Percentiles rank a stretch among this genome's conserved stretches.
These are phyloP conservation scores for Epizoanthus scotinus DNA, from an alignment of 92 coral and sea anemone species.

Conservation along the genomic window DNA sequence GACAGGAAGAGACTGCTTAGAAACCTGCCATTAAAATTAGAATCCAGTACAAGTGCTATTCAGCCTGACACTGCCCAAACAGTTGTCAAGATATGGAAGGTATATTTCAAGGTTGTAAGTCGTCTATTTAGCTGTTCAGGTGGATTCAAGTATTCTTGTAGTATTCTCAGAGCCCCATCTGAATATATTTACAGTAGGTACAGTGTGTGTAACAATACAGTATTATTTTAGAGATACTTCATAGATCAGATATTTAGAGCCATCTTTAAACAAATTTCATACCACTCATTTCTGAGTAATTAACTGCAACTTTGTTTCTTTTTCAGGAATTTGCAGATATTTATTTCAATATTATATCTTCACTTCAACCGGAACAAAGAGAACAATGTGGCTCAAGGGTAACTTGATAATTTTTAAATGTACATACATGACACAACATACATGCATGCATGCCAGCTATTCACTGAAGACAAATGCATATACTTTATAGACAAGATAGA, in stretches of 20 bases:
- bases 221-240: too few relatives aligned
- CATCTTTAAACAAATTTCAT: neutral
- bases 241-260: neutral
- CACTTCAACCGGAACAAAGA: constrained; percentile 24
- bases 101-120: too few relatives aligned
- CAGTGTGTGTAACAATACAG: too few relatives aligned
- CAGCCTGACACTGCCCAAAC: constrained; percentile 20
- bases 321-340: constrained; percentile 55
- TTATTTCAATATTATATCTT: constrained; percentile 53
- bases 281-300: neutral
- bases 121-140: too few relatives aligned
- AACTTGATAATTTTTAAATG: neutral
- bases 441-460: too few relatives aligned
- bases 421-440: too few relatives aligned
- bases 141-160: too few relatives aligned
- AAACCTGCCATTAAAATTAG: constrained; percentile 18
- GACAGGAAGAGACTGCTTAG: constrained; percentile 21
- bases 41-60: constrained; percentile 1
- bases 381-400: constrained; percentile 43
- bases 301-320: neutral
- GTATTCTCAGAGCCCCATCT: too few relatives aligned
- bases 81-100: constrained; percentile 21
- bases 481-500: too few relatives aligned
- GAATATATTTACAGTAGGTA: too few relatives aligned
- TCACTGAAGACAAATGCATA: too few relatives aligned